Evolutionary conservation across 1,140 invertebrate genomes (phyloP).

Genomic region (Leptinotarsa texana): DNA sequence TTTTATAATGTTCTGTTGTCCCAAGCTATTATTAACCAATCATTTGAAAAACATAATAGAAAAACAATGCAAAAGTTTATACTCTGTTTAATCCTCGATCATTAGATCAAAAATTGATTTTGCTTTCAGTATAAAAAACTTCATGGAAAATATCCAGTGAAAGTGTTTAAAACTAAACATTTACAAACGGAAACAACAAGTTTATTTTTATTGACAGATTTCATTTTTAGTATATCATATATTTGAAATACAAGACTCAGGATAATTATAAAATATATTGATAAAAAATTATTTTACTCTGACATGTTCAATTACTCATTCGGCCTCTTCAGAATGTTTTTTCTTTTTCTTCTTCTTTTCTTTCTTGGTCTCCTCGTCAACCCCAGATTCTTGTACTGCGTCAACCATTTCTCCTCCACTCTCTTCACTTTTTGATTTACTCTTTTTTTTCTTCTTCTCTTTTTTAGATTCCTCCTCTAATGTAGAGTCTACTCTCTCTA

Average conservation of each 20-base stretch:
- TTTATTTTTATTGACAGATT: too few species aligned
- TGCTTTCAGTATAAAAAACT: not conserved
- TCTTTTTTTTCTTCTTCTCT: slow-evolving; percentile 16
- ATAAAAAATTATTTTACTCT: too few species aligned
- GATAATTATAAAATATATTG: too few species aligned
- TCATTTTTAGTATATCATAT: too few species aligned
- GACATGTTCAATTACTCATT: not conserved
- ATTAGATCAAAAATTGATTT: slow-evolving; percentile 1
- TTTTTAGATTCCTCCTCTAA: not conserved
- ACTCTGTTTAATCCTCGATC: too few species aligned
- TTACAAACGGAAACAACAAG: too few species aligned
- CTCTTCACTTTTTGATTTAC: slow-evolving; percentile 18
- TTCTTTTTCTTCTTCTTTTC: slow-evolving; percentile 22
- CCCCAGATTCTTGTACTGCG: not conserved
- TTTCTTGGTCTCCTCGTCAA: not conserved
- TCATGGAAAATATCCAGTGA: not conserved
- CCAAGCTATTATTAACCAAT: too few species aligned
- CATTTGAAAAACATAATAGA: too few species aligned
- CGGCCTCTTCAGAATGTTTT: not conserved
- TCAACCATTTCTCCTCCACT: not conserved
- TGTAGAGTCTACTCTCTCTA: not conserved
- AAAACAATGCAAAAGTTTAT: too few species aligned
- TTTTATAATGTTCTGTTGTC: too few species aligned
- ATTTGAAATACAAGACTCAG: too few species aligned
- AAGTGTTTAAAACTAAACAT: too few species aligned